Conservation (phyloP, 2,888 invertebrate species). For the Oligia fasciuncula region DNA sequence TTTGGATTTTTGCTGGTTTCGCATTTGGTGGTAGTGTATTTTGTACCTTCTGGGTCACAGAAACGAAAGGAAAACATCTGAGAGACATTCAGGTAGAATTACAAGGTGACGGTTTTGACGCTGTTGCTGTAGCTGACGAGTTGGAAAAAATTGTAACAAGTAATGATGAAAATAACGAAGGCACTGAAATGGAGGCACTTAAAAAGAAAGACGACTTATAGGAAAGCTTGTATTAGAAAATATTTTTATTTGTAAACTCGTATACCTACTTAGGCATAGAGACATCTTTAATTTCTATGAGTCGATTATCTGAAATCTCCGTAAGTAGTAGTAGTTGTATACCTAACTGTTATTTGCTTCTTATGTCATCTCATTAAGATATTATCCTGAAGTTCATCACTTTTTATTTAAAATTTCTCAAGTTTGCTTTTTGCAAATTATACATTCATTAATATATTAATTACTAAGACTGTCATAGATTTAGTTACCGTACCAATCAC, state of each 20-base stretch:
- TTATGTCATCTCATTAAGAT: constrained; percentile 1
- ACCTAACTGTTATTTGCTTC: neutral
- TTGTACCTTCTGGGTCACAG: constrained; percentile 82
- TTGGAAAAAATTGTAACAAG: constrained; percentile 18
- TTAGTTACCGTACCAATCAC: neutral
- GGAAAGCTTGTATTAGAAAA: neutral
- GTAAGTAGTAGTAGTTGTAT: neutral
- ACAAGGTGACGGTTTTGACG: constrained; percentile 70
- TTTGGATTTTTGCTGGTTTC: constrained; percentile 83
- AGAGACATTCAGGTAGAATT: constrained; percentile 87
- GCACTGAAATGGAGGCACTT: constrained; percentile 60
- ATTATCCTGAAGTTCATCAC: neutral
- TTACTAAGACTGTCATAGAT: constrained; percentile 42
- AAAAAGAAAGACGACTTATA: constrained; percentile 38
- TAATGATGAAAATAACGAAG: constrained; percentile 31
- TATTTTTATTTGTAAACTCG: neutral
- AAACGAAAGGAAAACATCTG: constrained; percentile 88
- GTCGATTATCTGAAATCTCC: neutral
- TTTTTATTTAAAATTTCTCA: neutral
- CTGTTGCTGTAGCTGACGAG: constrained; percentile 12
- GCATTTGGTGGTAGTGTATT: constrained; percentile 83
- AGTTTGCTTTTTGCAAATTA: neutral
- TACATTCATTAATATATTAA: neutral
- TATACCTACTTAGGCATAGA: neutral
- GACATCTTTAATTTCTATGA: neutral